These are phyloP conservation scores for Zaprionus capensis DNA, from an alignment of 1,140 invertebrate species.

Conservation along the genomic window DNA sequence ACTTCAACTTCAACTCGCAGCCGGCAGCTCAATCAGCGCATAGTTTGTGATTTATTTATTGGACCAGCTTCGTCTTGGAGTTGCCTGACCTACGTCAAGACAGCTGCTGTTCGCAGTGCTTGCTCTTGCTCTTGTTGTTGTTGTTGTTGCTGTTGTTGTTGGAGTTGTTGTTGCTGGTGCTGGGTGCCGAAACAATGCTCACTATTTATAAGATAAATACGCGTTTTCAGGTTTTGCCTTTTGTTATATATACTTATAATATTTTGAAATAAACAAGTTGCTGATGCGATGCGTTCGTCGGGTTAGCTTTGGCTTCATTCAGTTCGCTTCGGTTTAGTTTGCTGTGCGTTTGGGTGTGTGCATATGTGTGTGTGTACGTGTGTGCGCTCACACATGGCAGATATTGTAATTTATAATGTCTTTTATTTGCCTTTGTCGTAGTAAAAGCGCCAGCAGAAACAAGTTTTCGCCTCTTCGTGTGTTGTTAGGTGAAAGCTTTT, in stretches of 20 bases:
- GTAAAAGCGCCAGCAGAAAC: conserved; percentile 60
- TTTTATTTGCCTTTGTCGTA: conserved; percentile 54
- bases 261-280: conserved; percentile 83
- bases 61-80: conserved; percentile 12
- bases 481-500: conserved; percentile 75
- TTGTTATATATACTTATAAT: conserved; percentile 65
- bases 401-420: conserved; percentile 78
- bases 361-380: conserved; percentile 12
- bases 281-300: conserved; percentile 65
- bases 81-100: conserved; percentile 76
- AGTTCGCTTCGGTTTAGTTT: conserved; percentile 32
- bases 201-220: conserved; percentile 80
- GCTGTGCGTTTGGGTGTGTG: background rate
- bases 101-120: conserved; percentile 19
- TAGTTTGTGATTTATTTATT: conserved; percentile 47
- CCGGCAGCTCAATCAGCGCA: conserved; percentile 50
- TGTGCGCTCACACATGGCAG: conserved; percentile 24
- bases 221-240: conserved; percentile 63
- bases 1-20: conserved; percentile 11
- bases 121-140: conserved; percentile 29
- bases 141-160: conserved; percentile 4
- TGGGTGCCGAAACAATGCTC: conserved; percentile 75
- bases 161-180: conserved; percentile 38
- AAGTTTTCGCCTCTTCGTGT: conserved; percentile 51
- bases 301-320: conserved; percentile 43